Evolutionary conservation across 2,888 invertebrate genomes (phyloP), one percentile per base, ranked within the genome.

Genomic region (Aquatica leii): DNA sequence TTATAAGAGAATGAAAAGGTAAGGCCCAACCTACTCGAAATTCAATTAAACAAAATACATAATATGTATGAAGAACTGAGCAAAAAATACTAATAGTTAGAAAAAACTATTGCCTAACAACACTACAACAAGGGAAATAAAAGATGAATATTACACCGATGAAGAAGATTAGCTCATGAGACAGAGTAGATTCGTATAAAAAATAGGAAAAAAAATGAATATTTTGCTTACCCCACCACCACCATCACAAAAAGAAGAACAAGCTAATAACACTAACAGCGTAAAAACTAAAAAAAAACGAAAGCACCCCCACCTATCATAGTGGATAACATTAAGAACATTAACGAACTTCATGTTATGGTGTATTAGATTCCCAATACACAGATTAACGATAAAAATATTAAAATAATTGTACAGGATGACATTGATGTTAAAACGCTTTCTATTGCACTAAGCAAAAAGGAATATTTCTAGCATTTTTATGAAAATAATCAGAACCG

Each of bases 401-500:
- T 53, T 20, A 40, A 53, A 53, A 37, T 53, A 6, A 40, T 37
- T 18, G 53, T 49, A 17, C 6, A 14, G 12, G 21, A 57, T 12
- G 57, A 12, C 2, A 35, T 35, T 14, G 5, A 18, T 9, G 49
- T 20, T 37, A 9, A 49, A 57, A 17, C 18, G n/a, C 17, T 57
- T 12, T 49, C 35, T 6, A 18, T 15, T 5, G 17, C 18, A 12
- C 12, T 56, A n/a, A 6, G 4, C 11, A 34, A 57, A 4, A 31
- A 49, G 3, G 17, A 57, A 17, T 14, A 35, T 18, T 37, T 15
- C 9, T 61, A 40, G 61, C 46, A 61, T 24, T 55, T 49, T 6
- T 57, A 48, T 53, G 53, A 62, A 37, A 58, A 62, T 37, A 62
- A 58, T 14, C 57, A 62, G 51, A 63, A 54, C n/a, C 54, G n/a